Conservation (phyloP, 2,797 vertebrate genomes). For the Luscinia megarhynchos region DNA sequence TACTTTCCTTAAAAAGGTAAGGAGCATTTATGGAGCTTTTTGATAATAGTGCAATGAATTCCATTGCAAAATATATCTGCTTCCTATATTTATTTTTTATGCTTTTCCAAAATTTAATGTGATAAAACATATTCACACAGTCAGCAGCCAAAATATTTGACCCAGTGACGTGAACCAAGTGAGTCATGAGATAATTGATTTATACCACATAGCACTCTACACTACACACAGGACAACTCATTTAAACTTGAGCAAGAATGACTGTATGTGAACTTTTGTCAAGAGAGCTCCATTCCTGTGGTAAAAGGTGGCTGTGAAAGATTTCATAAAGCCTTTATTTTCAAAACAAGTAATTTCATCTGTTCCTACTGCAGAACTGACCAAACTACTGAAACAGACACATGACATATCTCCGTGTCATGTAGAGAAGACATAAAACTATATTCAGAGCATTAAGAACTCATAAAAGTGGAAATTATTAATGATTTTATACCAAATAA, state of each 20-base stretch:
- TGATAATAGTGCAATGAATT: neutral
- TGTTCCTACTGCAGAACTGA: neutral
- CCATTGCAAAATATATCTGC: neutral
- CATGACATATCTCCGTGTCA: accelerated
- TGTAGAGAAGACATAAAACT: neutral
- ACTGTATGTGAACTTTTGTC: accelerated
- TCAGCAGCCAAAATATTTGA: neutral
- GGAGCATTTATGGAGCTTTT: neutral
- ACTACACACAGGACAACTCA: neutral
- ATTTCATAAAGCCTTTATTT: neutral
- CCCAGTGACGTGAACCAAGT: neutral
- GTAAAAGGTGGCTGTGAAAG: neutral
- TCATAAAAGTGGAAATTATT: neutral
- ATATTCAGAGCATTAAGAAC: neutral
- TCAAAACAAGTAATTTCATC: neutral
- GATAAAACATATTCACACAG: neutral
- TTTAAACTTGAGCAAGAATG: neutral
- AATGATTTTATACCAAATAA: neutral
- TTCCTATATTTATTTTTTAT: neutral
- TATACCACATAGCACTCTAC: neutral
- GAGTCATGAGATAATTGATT: neutral
- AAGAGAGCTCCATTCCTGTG: neutral
- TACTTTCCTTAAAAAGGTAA: neutral
- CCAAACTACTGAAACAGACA: neutral
- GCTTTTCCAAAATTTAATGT: neutral